Conservation (phyloP, 2,888 invertebrate genomes). For the Epistrophe eligans region DNA sequence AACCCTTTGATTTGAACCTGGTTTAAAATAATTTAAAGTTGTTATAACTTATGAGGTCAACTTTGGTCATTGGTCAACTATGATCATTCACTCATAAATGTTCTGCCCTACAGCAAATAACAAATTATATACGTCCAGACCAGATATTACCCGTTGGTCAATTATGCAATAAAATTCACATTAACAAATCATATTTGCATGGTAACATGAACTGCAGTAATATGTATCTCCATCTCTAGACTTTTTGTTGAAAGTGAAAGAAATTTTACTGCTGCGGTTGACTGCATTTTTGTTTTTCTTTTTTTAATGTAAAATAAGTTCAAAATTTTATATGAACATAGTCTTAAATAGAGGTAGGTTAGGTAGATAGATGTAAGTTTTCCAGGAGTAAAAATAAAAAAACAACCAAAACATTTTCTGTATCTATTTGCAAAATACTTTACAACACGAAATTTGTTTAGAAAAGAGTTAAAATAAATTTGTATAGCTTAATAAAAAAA, state of each 20-base stretch:
- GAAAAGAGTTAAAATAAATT: conserved; percentile 39
- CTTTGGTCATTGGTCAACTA: conserved; percentile 45
- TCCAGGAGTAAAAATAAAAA: conserved; percentile 40
- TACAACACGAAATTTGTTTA: conserved; percentile 56
- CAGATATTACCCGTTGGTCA: conserved; percentile 20
- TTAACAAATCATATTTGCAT: conserved; percentile 71
- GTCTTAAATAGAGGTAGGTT: not conserved
- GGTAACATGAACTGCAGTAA: conserved; percentile 56
- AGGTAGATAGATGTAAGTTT: conserved; percentile 27
- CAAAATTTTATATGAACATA: conserved; percentile 12
- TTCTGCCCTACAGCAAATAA: conserved; percentile 56
- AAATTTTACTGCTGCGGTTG: conserved; percentile 54
- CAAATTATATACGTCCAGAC: conserved; percentile 17
- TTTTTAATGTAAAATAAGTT: conserved; percentile 47
- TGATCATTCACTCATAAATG: conserved; percentile 25
- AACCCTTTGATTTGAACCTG: conserved; percentile 39
- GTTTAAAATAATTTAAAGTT: conserved; percentile 3
- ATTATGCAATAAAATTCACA: conserved; percentile 69
- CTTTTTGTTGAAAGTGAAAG: conserved; percentile 67
- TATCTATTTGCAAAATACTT: conserved; percentile 36
- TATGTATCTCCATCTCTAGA: conserved; percentile 35
- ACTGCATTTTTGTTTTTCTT: conserved; percentile 33
- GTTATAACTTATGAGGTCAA: conserved; percentile 60
- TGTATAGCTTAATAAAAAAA: conserved; percentile 40
- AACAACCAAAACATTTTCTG: conserved; percentile 29